Evolutionary conservation across 2,797 vertebrate species (phyloP).

Genomic region (Parauchenoglanis ngamensis): DNA sequence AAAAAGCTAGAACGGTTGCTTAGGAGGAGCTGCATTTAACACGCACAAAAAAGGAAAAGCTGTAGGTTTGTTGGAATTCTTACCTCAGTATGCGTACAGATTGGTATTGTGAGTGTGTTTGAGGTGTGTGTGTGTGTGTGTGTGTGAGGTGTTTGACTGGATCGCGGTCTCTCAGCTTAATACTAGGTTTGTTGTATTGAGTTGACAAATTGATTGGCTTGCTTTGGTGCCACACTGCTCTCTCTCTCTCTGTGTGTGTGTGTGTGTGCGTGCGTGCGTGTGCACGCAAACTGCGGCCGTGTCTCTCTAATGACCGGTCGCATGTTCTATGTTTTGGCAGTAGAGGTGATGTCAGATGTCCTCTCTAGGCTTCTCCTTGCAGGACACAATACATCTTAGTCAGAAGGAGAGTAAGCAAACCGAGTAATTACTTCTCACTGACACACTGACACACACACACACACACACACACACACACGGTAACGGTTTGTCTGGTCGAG

Average conservation of each 20-base stretch:
- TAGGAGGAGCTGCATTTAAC: neutral
- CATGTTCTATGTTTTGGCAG: slow-evolving; percentile 31
- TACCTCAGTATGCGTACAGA: neutral
- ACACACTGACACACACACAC: neutral
- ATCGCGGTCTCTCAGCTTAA: neutral
- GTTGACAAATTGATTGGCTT: slow-evolving; percentile 36
- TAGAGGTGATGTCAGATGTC: slow-evolving; percentile 35
- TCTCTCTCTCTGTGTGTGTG: slow-evolving; percentile 26
- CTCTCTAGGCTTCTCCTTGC: slow-evolving; percentile 32
- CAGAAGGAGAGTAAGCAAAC: slow-evolving; percentile 34
- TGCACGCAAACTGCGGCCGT: neutral
- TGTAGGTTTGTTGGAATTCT: too few species aligned
- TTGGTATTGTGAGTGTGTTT: neutral
- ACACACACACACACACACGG: slow-evolving; percentile 27
- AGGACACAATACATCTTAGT: slow-evolving; percentile 47
- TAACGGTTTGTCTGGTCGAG: slow-evolving; percentile 22
- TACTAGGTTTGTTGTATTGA: neutral
- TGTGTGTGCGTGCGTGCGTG: neutral
- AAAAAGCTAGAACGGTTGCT: neutral
- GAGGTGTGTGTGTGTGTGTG: neutral
- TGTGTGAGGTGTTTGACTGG: slow-evolving; percentile 2
- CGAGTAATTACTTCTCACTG: slow-evolving; percentile 28
- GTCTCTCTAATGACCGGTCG: slow-evolving; percentile 18
- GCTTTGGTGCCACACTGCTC: neutral
- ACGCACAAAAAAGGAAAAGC: neutral